Percentiles rank a stretch among this genome's conserved stretches.
These are phyloP conservation scores for Thomomys bottae DNA, from an alignment of 2,113 vertebrate genomes.

Conservation along the genomic window DNA sequence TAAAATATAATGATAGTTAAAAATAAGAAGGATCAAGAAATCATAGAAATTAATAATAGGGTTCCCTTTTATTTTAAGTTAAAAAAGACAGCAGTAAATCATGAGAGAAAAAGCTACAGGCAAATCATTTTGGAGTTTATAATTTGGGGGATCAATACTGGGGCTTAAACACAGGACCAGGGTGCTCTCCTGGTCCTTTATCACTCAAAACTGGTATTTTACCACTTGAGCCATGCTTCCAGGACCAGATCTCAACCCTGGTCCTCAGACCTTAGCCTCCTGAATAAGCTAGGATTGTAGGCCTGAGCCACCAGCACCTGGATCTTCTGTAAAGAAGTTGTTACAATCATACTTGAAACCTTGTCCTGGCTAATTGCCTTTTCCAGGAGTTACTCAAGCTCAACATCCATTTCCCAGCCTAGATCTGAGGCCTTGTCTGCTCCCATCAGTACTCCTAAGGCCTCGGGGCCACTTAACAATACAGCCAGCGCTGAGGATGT, in stretches of 20 bases:
- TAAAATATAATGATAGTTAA: neutral
- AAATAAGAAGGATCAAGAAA: neutral
- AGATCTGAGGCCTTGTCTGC: fast-evolving
- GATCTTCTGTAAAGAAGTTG: neutral
- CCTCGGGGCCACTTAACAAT: neutral
- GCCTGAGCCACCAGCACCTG: no score
- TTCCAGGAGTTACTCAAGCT: neutral
- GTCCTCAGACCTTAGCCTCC: no score
- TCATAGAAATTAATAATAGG: neutral
- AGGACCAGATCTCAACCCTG: no score
- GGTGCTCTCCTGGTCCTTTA: no score
- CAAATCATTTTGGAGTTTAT: neutral
- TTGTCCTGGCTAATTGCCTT: neutral
- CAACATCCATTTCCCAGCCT: neutral
- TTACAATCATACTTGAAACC: neutral
- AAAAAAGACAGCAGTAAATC: neutral
- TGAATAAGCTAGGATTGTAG: no score
- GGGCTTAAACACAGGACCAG: no score
- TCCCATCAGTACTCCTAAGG: neutral
- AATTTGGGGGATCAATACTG: no score
- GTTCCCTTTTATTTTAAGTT: neutral
- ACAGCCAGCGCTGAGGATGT: neutral
- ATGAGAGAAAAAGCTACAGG: neutral
- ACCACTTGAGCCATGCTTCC: no score
- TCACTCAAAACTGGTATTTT: no score